Evolutionary conservation across 2,113 vertebrate genomes (phyloP), one percentile per base, ranked within the genome.

Genomic region (Stictonetta naevosa): DNA sequence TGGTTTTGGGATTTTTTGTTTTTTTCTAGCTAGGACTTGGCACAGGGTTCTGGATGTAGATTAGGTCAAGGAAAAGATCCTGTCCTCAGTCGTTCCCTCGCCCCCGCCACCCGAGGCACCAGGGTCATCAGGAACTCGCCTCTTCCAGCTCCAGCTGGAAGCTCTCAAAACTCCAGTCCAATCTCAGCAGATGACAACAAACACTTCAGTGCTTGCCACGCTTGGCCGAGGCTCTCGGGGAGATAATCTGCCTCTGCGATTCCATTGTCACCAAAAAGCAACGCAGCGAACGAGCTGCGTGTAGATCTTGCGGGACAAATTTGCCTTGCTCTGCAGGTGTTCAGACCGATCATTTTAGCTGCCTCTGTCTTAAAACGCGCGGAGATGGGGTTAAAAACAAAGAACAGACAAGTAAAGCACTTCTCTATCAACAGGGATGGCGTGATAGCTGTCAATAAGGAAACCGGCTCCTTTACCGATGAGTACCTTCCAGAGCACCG

Each of bases 401-500:
- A 60, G 6, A 0, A 0, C 4, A 11, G 23, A 2, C 4, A 8
- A 77, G 6, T 94, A 55, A 71, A 86, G 34, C 18, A 11, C 4
- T 55, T 86, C 11, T 14, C 17, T 87, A 7, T 71, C 86, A 8
- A 34, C 94, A 99, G 99, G 97, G 99, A 99, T 11, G 99, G 99
- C 3, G 98, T 99, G 69, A 98, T 99, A 78, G 98, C 98, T 23
- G 82, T 99, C 33, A 97, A 97, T 74, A 99, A 98, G 96, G 98
- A 98, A 71, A 98, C 94, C 0, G 98, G 98, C 40, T 97, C 98
- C 89, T 98, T 99, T 50, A 98, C 97, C 0, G 99, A 99, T 0
- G 99, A 99, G 86, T 99, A 98, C 89, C 98, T 99, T 33, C 99
- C 99, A 2, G 99, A 99, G 75, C 99, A 99, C 96, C 97, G 99